Base-by-base conservation (phyloP, 53 echinoderm and acorn worm species). In the Temnopleurus reevesii region DNA sequence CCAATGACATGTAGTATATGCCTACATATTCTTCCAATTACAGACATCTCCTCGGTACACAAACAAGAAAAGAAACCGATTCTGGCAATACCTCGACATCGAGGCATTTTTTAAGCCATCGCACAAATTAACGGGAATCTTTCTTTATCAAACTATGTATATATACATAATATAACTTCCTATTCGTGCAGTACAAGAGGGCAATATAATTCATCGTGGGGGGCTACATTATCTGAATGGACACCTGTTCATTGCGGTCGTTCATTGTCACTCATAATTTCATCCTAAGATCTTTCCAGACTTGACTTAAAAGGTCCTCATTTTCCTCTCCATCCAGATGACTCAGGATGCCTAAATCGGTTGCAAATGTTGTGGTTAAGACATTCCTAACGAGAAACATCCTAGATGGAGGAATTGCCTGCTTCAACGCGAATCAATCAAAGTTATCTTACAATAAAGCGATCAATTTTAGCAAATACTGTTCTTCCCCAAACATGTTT, bases 201-300 rank as follows among this genome's bases (percentile, higher is more conserved):
- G 5, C 36, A 38, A 71, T 79, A 79, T 28, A 46, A 49, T 28
- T 47, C 29, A 79, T 47, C 15, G 28, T 23, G 4, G 3, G 9
- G 19, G 31, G 65, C 35, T 24, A 19, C 45, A 77, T 43, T 7
- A 46, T 47, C 46, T 28, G 46, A 29, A 79, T 79, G 4, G 2
- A 46, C 83, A 83, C 83, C 83, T 83, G 83, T 83, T 55, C 21
- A n/a, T 8, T 3, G 83, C 51, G 83, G 83, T 55, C 55, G 54
- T 25, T 83, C 83, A 24, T 83, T 56, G 83, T 83, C 83, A 83
- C 28, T 30, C 33, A 30, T 36, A 56, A 56, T 83, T 83, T 83
- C 21, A 31, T 31, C 36, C 49, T 17, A n/a, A 49, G 26, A 47
- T 49, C 79, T 79, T 49, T 29, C 29, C 27, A 28, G 47, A 46